Percentiles rank a stretch among this genome's conserved stretches.
Conservation (phyloP, 2,797 vertebrate species). For the Takifugu rubripes region DNA sequence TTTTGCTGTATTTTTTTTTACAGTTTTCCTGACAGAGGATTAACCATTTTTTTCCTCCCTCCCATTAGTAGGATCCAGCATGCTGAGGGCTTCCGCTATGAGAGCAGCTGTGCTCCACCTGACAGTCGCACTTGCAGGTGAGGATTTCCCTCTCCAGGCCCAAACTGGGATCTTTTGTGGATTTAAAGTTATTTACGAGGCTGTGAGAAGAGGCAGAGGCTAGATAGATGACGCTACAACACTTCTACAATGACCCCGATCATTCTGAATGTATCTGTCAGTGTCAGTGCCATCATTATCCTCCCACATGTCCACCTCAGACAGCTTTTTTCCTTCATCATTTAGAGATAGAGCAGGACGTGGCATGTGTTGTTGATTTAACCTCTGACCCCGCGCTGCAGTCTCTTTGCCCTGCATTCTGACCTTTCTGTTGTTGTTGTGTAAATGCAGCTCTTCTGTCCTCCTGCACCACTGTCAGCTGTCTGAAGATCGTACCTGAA, state of each 20-base stretch:
- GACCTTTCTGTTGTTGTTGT: constrained; percentile 30
- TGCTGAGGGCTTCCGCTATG: constrained; percentile 49
- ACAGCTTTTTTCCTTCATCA: constrained; percentile 58
- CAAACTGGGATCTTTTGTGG: background rate
- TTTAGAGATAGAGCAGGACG: constrained; percentile 50
- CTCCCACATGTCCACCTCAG: constrained; percentile 36
- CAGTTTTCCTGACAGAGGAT: background rate
- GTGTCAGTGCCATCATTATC: constrained; percentile 22
- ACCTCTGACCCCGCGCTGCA: constrained; percentile 53
- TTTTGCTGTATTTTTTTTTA: background rate
- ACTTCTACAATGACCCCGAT: constrained; percentile 21
- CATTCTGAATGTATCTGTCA: constrained; percentile 48
- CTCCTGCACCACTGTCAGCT: constrained; percentile 41
- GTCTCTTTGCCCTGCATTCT: constrained; percentile 37
- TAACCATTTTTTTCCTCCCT: background rate
- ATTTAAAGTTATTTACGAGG: constrained; percentile 6
- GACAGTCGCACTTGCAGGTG: constrained; percentile 61
- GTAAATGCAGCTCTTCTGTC: constrained; percentile 65
- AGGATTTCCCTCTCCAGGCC: constrained; percentile 8
- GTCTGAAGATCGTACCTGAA: constrained; percentile 75
- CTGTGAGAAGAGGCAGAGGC: constrained; percentile 18
- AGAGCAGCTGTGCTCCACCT: constrained; percentile 43
- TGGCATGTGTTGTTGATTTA: constrained; percentile 61
- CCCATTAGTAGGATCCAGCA: constrained; percentile 47
- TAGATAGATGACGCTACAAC: constrained; percentile 14